Evolutionary conservation across 1,140 invertebrate genomes (phyloP).

Genomic region (Cydia fagiglandana): DNA sequence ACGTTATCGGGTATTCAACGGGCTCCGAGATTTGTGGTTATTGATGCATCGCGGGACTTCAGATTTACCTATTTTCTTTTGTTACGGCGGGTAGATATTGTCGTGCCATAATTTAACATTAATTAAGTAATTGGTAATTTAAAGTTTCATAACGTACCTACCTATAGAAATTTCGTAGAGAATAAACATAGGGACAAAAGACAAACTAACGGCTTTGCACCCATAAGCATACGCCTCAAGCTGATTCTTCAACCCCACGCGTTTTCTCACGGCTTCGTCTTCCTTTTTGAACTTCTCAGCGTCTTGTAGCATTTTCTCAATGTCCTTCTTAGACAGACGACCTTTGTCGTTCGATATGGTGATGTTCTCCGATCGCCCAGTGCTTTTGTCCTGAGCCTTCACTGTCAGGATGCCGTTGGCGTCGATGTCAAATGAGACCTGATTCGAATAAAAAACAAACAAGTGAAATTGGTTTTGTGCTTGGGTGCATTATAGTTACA

Average conservation of each 20-base stretch:
- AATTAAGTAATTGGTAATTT: too few species aligned
- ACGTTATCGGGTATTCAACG: conserved; percentile 5
- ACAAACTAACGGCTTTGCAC: conserved; percentile 83
- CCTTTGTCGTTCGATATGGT: conserved; percentile 97
- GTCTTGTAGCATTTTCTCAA: conserved; percentile 94
- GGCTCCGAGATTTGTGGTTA: conserved; percentile 8
- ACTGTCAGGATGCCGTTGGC: conserved; percentile 91
- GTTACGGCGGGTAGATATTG: background rate
- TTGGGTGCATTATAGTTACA: too few species aligned
- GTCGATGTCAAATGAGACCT: conserved; percentile 88
- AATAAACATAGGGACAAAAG: background rate
- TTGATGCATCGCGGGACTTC: background rate
- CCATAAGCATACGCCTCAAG: conserved; percentile 92
- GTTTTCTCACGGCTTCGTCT: conserved; percentile 83
- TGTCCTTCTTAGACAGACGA: conserved; percentile 92
- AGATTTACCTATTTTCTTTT: background rate
- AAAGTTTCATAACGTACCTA: background rate
- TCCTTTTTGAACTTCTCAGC: conserved; percentile 86
- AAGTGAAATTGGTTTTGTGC: background rate
- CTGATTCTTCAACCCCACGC: conserved; percentile 86
- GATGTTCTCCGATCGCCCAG: conserved; percentile 87
- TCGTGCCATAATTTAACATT: too few species aligned
- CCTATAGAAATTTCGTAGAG: background rate
- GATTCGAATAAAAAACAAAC: conserved; percentile 60
- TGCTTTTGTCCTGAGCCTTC: conserved; percentile 87